phyloP scores from a whole-genome alignment of 2,888 invertebrate genomes.

The Eristalis arbustorum region DNA sequence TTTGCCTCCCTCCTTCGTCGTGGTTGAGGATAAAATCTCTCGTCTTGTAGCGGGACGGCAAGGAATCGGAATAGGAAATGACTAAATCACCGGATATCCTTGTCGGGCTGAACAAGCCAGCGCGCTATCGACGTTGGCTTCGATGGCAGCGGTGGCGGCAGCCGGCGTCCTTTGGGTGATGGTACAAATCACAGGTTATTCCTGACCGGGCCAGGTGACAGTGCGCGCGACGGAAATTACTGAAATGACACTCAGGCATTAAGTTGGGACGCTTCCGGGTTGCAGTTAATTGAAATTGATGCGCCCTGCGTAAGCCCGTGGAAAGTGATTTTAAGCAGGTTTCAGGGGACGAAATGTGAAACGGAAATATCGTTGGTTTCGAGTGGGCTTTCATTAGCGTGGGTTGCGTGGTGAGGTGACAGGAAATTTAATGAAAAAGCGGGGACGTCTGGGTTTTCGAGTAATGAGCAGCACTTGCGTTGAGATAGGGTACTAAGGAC shows the following conservation, averaged over 20 bases:
- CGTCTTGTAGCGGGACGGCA: neutral
- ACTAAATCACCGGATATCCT: constrained; percentile 69
- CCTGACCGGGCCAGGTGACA: constrained; percentile 20
- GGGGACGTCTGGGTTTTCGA: no score
- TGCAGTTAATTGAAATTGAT: constrained; percentile 67
- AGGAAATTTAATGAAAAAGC: neutral
- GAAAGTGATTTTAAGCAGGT: neutral
- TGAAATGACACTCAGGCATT: constrained; percentile 39
- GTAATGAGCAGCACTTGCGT: neutral
- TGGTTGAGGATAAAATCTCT: constrained; percentile 46
- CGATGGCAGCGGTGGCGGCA: constrained; percentile 9
- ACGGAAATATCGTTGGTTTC: neutral
- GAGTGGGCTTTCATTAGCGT: neutral
- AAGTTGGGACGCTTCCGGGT: constrained; percentile 40
- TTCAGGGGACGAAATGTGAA: neutral
- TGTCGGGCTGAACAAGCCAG: constrained; percentile 9
- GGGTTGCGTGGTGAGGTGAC: neutral
- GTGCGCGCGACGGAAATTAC: neutral
- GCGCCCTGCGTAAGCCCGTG: constrained; percentile 20
- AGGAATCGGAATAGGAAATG: constrained; percentile 63
- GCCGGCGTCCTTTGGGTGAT: constrained; percentile 32
- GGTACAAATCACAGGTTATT: constrained; percentile 52
- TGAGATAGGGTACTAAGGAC: no score
- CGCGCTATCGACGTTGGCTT: neutral
- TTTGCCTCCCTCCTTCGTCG: neutral